A percentile compares a stretch with the other conserved stretches of the same genome.
Evolutionary conservation across 1,140 invertebrate species (phyloP).

Genomic region (Hermatobates lingyangjiaoensis): DNA sequence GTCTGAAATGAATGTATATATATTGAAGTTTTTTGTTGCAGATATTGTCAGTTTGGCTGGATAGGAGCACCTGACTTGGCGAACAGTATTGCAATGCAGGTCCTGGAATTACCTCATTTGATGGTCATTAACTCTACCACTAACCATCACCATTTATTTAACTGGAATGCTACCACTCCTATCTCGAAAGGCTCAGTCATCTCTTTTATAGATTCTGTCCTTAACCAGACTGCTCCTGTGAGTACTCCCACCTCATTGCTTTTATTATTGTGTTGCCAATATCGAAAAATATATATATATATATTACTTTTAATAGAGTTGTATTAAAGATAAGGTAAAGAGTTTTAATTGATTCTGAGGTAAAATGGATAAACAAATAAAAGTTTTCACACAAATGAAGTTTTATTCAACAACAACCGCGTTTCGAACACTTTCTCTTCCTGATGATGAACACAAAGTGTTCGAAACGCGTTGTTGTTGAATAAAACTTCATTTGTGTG

Average conservation of each 20-base stretch:
- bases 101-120: slow-evolving; percentile 62
- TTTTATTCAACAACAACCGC: too few species aligned
- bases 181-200: slow-evolving; percentile 40
- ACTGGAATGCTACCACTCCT: slow-evolving; percentile 63
- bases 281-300: neutral
- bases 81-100: slow-evolving; percentile 75
- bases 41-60: slow-evolving; percentile 83
- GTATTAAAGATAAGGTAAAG: too few species aligned
- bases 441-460: too few species aligned
- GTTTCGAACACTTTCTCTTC: too few species aligned
- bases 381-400: too few species aligned
- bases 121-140: slow-evolving; percentile 78
- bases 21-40: slow-evolving; percentile 21
- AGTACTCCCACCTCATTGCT: slow-evolving; percentile 14
- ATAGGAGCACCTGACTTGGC: slow-evolving; percentile 60
- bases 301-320: neutral
- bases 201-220: slow-evolving; percentile 54
- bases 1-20: too few species aligned
- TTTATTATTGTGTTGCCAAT: neutral
- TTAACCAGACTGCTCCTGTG: slow-evolving; percentile 50
- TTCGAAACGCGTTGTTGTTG: too few species aligned
- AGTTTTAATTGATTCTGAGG: too few species aligned
- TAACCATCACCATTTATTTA: slow-evolving; percentile 73
- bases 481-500: too few species aligned
- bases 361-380: too few species aligned